A percentile compares a stretch with the other conserved stretches of the same genome.
Evolutionary conservation across 2,797 vertebrate species (phyloP).

Genomic region (Erpetoichthys calabaricus): DNA sequence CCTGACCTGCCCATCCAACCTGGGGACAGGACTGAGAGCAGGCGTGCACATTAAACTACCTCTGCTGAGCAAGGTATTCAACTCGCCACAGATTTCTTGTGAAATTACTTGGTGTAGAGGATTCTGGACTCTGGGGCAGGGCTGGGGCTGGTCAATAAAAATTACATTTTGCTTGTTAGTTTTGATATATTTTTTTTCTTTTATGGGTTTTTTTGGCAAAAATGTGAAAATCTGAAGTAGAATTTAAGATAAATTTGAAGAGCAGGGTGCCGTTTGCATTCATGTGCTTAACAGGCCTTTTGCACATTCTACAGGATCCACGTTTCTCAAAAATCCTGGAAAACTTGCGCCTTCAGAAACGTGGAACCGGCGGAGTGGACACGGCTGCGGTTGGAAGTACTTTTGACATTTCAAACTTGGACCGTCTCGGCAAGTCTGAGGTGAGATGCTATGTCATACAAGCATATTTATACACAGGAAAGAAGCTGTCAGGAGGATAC

Average conservation of each 20-base stretch:
- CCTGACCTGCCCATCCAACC: conserved; percentile 91
- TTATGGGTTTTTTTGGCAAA: no score
- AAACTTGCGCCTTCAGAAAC: conserved; percentile 86
- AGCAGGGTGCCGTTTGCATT: neutral
- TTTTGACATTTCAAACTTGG: conserved; percentile 94
- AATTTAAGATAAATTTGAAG: no score
- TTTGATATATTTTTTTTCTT: no score
- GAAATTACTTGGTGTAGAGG: no score
- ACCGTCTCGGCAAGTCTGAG: conserved; percentile 91
- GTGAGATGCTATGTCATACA: conserved; percentile 31
- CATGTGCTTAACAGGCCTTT: neutral
- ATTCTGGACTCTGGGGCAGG: no score
- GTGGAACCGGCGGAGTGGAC: conserved; percentile 90
- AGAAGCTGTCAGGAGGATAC: neutral
- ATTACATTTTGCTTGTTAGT: no score
- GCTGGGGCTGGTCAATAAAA: no score
- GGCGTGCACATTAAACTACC: conserved; percentile 92
- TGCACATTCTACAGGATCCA: conserved; percentile 43
- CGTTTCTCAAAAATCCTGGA: conserved; percentile 84
- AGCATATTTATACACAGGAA: neutral
- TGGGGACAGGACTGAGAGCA: conserved; percentile 87
- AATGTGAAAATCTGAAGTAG: no score
- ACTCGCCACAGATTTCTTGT: neutral
- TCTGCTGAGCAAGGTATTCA: conserved; percentile 73
- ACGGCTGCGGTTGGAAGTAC: conserved; percentile 66